Conservation (phyloP, 2,113 vertebrate species). For the Bubo bubo region DNA sequence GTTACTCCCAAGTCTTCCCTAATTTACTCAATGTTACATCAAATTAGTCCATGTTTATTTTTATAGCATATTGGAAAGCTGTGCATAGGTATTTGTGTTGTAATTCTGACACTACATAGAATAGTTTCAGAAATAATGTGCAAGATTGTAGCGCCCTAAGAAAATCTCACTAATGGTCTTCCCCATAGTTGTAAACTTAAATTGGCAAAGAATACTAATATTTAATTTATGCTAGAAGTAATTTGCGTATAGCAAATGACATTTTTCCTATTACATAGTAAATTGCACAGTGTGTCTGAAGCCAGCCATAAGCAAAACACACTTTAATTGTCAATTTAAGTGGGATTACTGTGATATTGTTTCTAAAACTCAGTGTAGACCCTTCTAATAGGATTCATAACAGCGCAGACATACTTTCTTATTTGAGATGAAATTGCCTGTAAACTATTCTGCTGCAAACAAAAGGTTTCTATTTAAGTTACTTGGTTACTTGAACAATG, state of each 20-base stretch:
- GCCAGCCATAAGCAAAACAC: neutral
- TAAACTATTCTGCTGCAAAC: neutral
- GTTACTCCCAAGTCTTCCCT: neutral
- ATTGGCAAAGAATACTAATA: slow-evolving; percentile 19
- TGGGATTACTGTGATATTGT: neutral
- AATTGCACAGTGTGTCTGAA: slow-evolving; percentile 23
- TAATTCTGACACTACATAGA: neutral
- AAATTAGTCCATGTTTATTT: neutral
- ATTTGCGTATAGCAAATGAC: neutral
- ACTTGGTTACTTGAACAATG: neutral
- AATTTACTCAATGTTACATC: neutral
- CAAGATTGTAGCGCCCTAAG: neutral
- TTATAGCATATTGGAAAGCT: slow-evolving; percentile 16
- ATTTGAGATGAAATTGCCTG: neutral
- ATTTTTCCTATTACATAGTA: slow-evolving; percentile 26
- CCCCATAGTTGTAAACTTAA: neutral
- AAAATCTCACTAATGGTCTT: neutral
- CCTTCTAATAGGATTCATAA: slow-evolving; percentile 17
- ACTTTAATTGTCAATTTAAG: slow-evolving; percentile 52
- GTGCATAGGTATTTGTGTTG: neutral
- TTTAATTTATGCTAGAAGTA: slow-evolving; percentile 1
- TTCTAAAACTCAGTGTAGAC: slow-evolving; percentile 7
- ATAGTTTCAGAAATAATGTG: neutral
- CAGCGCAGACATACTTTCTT: neutral
- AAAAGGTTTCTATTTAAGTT: neutral